Evolutionary conservation across 2,888 invertebrate species (phyloP), one percentile per base, ranked within the genome.

Genomic region (Caenorhabditis becei): DNA sequence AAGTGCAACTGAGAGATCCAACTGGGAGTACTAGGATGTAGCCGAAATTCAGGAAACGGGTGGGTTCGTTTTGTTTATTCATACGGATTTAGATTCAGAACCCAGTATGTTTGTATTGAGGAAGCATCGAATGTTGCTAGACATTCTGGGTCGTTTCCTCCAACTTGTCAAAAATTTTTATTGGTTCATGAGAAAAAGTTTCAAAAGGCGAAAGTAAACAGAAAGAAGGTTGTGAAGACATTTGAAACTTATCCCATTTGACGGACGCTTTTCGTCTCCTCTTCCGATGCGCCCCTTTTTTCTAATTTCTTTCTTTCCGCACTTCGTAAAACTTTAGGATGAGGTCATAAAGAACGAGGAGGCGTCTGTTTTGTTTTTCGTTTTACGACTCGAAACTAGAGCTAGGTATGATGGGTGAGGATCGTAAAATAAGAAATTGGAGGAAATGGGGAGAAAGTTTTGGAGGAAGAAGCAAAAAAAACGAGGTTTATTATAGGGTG

Each of bases 131-230:
- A 49, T 28, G 26, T 18, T 70, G 61, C 61, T 70, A 14, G 16
- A 41, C 16, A 41, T 11, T 14, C 10, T 10, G 32, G 32, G 32
- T 32, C 10, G 32, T 4, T 10, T 10, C 16, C 41, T 41, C 58
- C 51, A 74, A 74, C 74, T 74, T 74, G 74, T 74, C 74, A 74
- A 74, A 74, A 71, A 35, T 56, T 72, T 72, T 72, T 65, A 65
- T 65, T 65, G 72, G 71, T 71, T 70, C 53, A 59, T 51, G 37
- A n/a, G 28, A 66, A 53, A 62, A 65, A 51, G 59, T 74, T 58
- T 74, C 65, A 74, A 74, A 74, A 74, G 66, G 66, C 51, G 58
- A 59, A 65, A 66, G 74, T 58, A 66, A 59, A 74, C 56, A 74
- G 63, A 72, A 37, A 56, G 72, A 56, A 63, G 58, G 54, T 20